phyloP scores from a whole-genome alignment of 2,797 vertebrate species.

The Apogon hyalosoma region DNA sequence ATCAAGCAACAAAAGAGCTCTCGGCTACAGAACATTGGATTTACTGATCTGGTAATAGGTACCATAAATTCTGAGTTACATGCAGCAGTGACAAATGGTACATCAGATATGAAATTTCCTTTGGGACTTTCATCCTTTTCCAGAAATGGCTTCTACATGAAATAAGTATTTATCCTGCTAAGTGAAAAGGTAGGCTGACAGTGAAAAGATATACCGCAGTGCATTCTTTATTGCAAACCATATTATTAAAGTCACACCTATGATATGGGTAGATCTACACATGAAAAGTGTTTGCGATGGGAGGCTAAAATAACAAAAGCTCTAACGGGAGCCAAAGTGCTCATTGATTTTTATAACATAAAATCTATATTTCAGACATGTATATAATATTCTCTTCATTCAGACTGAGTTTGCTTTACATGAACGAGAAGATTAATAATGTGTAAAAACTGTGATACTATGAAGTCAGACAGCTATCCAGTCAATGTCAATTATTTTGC shows the following conservation, averaged over 20 bases:
- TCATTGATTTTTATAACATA: constrained; percentile 42
- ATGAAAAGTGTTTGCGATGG: constrained; percentile 56
- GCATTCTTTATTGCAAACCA: constrained; percentile 59
- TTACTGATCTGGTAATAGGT: constrained; percentile 80
- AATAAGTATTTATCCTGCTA: constrained; percentile 75
- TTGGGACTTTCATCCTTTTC: constrained; percentile 76
- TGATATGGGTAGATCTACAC: constrained; percentile 32
- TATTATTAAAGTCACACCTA: constrained; percentile 51
- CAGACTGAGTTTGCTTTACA: constrained; percentile 14
- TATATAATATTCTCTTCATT: constrained; percentile 5
- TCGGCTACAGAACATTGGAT: constrained; percentile 80
- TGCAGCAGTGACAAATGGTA: constrained; percentile 77
- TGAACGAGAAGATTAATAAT: constrained; percentile 1
- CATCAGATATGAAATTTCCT: constrained; percentile 81
- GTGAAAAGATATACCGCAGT: constrained; percentile 42
- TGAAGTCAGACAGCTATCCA: no score
- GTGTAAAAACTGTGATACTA: no score
- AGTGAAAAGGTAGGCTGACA: constrained; percentile 71
- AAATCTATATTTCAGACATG: constrained; percentile 36
- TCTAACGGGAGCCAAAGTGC: constrained; percentile 34
- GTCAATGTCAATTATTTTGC: no score
- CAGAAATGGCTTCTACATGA: constrained; percentile 72
- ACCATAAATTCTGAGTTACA: constrained; percentile 82
- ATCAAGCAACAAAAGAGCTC: constrained; percentile 80
- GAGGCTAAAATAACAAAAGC: constrained; percentile 53